Evolutionary conservation across 2,113 vertebrate species (phyloP), one percentile per base, ranked within the genome.

Genomic region (Cebus imitator): DNA sequence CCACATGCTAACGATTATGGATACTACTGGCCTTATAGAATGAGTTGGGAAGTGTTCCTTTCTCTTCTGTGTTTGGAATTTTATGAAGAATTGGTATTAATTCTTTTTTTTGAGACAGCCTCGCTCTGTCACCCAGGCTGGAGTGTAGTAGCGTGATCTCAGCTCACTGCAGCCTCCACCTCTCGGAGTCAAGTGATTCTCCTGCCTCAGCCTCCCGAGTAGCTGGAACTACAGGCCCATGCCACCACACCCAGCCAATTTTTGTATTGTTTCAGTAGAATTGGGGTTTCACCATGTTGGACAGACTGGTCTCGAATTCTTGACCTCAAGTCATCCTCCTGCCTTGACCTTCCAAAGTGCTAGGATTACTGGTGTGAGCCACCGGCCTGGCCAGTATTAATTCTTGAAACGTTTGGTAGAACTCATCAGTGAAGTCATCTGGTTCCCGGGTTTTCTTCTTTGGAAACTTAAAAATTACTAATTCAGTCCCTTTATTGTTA

Each of bases 1-100:
- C 35, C 1, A 2, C 0, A 0, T 3, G 25, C 18, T 45, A 1
- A 30, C 6, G 23, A 14, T 32, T 25, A 7, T 27, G 2, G 64
- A 7, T 2, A 35, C 27, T 13, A 0, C 40, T 43, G 16, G 13
- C 30, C 43, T 7, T 0, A 16, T 0, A 23, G 23, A 37, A 12
- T 18, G 40, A 52, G 2, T 3, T 10, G 11, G 25, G 61, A 30
- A 37, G 32, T 9, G 20, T 30, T 1, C 17, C 8, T 35, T 64
- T 32, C 9, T 27, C n/a, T n/a, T 57, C 18, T 37, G 58, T 1
- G 23, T 35, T 27, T 50, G 35, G 27, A 90, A 45, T 18, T 64
- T 78, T 37, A 23, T 8, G 45, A 85, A 8, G 18, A 79, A 32
- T 35, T n/a, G 4, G 23, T 64, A 78, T 17, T 35, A 6, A 43